Evolutionary conservation across 2,888 invertebrate species (phyloP).

Genomic region (Adelognathus sp.): DNA sequence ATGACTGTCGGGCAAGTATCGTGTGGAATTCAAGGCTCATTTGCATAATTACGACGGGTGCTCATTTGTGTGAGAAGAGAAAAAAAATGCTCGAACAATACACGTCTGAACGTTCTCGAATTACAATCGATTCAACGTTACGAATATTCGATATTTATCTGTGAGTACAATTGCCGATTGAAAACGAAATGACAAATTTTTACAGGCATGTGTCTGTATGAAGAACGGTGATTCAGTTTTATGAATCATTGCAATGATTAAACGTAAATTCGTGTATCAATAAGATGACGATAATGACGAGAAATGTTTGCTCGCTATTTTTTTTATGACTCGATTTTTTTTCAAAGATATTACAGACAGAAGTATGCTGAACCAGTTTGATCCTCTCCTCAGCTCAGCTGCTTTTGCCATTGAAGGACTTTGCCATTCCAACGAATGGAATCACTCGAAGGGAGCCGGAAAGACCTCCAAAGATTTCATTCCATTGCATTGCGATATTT

Average conservation of each 20-base stretch:
- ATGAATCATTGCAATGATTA: too few species aligned
- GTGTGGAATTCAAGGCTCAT: not conserved
- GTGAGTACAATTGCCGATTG: too few species aligned
- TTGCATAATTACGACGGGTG: not conserved
- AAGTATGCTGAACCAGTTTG: constrained; percentile 7
- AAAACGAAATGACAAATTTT: not conserved
- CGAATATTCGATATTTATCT: not conserved
- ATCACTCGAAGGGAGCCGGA: constrained; percentile 32
- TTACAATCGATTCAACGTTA: not conserved
- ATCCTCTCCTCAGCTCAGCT: constrained; percentile 1
- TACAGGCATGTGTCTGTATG: too few species aligned
- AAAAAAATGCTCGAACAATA: not conserved
- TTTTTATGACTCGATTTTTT: not conserved
- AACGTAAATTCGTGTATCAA: too few species aligned
- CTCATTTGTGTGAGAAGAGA: not conserved
- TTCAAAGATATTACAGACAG: not conserved
- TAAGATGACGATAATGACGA: too few species aligned
- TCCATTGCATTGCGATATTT: constrained; percentile 53
- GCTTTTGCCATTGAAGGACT: constrained; percentile 5
- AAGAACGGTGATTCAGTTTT: not conserved
- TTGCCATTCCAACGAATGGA: constrained; percentile 9
- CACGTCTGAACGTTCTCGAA: not conserved
- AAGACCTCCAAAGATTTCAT: constrained; percentile 69
- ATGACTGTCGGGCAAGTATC: not conserved
- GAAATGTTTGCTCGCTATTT: too few species aligned